Evolutionary conservation across 2,888 invertebrate genomes (phyloP).

Genomic region (Watsonalla binaria): DNA sequence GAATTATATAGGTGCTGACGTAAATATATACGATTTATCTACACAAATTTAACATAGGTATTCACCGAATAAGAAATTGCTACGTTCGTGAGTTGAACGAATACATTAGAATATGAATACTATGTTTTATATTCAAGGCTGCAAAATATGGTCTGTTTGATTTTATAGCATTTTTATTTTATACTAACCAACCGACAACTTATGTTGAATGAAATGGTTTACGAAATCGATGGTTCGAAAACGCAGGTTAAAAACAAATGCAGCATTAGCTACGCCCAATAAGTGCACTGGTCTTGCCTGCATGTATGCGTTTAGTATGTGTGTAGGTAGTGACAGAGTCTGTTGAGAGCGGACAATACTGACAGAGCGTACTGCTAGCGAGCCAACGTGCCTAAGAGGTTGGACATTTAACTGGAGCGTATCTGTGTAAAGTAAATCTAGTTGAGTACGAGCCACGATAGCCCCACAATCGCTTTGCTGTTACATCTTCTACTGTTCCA

Average conservation of each 20-base stretch:
- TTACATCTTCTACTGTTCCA: slow-evolving; percentile 51
- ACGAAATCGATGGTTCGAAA: too few relatives aligned
- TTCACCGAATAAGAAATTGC: slow-evolving; percentile 20
- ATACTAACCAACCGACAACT: too few relatives aligned
- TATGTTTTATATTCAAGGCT: slow-evolving; percentile 18
- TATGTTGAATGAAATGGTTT: too few relatives aligned
- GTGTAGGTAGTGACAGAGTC: background rate
- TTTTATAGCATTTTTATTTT: slow-evolving; percentile 6
- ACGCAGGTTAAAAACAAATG: too few relatives aligned
- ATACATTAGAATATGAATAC: slow-evolving; percentile 31
- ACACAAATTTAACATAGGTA: slow-evolving; percentile 2
- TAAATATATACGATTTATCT: slow-evolving; percentile 16
- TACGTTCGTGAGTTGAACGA: slow-evolving; percentile 22
- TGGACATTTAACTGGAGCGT: slow-evolving; percentile 52
- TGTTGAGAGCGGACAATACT: slow-evolving; percentile 3
- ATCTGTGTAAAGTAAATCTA: slow-evolving; percentile 59
- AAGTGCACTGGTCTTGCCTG: too few relatives aligned
- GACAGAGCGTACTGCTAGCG: slow-evolving; percentile 27
- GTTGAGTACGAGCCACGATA: slow-evolving; percentile 39
- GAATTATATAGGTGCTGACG: slow-evolving; percentile 1
- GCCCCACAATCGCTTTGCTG: slow-evolving; percentile 48
- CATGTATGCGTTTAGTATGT: background rate
- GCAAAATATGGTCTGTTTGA: slow-evolving; percentile 16
- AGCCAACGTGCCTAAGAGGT: slow-evolving; percentile 41
- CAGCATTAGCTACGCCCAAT: too few relatives aligned